These are phyloP conservation scores for Apodemus sylvaticus DNA, from an alignment of 2,113 vertebrate species.

Conservation along the genomic window DNA sequence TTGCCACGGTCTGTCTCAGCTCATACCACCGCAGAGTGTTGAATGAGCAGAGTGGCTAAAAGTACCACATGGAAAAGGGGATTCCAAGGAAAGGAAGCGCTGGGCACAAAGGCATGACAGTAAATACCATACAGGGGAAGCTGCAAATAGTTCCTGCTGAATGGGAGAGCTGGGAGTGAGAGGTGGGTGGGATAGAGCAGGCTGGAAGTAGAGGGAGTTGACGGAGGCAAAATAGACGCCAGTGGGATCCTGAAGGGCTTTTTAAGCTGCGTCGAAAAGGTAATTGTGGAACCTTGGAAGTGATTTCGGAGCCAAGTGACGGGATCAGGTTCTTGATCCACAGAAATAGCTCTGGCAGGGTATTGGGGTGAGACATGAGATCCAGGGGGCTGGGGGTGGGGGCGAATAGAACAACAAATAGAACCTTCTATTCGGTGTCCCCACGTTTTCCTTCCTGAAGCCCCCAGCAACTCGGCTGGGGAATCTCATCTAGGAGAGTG, in stretches of 20 bases:
- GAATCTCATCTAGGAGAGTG: slow-evolving; percentile 68
- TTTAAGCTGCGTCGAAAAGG: neutral
- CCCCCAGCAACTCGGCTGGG: neutral
- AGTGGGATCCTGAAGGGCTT: slow-evolving; percentile 1
- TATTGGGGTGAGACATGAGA: neutral
- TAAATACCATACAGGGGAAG: neutral
- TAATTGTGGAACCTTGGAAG: neutral
- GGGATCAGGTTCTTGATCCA: slow-evolving; percentile 45
- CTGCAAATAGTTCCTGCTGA: neutral
- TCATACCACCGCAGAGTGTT: neutral
- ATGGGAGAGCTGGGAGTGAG: neutral
- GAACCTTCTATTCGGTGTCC: neutral
- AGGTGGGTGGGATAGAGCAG: neutral
- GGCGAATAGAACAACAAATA: neutral
- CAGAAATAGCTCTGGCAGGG: slow-evolving; percentile 57
- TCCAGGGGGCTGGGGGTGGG: neutral
- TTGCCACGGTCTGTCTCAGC: neutral
- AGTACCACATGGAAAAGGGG: neutral
- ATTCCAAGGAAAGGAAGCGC: slow-evolving; percentile 30
- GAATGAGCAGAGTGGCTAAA: slow-evolving; percentile 15
- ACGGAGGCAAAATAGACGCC: neutral
- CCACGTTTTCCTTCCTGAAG: neutral
- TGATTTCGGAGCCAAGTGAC: slow-evolving; percentile 14
- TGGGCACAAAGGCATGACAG: neutral
- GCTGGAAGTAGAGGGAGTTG: neutral